Conservation (phyloP, 92 coral and sea anemone genomes). For the Zoanthus sansibaricus region DNA sequence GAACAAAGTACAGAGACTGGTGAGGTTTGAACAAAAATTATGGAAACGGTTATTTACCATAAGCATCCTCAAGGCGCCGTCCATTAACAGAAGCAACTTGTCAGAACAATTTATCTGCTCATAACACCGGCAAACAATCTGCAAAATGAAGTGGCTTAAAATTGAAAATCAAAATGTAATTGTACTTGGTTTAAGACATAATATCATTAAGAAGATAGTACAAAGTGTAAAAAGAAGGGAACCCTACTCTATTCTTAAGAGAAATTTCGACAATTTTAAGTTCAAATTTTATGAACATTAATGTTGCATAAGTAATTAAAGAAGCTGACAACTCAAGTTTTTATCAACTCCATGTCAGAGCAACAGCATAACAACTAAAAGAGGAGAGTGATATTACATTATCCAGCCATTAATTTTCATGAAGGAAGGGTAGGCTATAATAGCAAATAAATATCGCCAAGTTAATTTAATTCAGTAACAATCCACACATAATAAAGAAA, state of each 20-base stretch:
- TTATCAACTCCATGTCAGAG: too few relatives aligned
- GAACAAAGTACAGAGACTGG: not conserved
- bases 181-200: not conserved
- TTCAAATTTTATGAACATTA: too few relatives aligned
- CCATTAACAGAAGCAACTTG: constrained; percentile 43
- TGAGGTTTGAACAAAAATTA: not conserved
- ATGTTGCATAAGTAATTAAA: too few relatives aligned
- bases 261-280: too few relatives aligned
- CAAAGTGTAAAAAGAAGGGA: not conserved
- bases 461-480: too few relatives aligned
- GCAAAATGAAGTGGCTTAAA: not conserved
- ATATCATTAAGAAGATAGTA: too few relatives aligned
- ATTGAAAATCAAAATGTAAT: not conserved
- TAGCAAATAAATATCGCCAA: too few relatives aligned
- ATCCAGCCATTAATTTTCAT: too few relatives aligned
- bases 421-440: too few relatives aligned
- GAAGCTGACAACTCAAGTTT: too few relatives aligned
- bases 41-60: constrained; percentile 33
- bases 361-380: too few relatives aligned
- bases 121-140: constrained; percentile 60
- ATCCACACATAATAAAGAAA: not conserved
- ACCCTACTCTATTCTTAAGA: not conserved
- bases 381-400: too few relatives aligned
- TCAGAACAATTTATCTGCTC: constrained; percentile 50
- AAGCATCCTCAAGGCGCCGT: constrained; percentile 29